phyloP scores from a whole-genome alignment of 1,140 invertebrate genomes.

The Steinernema khuongi region DNA sequence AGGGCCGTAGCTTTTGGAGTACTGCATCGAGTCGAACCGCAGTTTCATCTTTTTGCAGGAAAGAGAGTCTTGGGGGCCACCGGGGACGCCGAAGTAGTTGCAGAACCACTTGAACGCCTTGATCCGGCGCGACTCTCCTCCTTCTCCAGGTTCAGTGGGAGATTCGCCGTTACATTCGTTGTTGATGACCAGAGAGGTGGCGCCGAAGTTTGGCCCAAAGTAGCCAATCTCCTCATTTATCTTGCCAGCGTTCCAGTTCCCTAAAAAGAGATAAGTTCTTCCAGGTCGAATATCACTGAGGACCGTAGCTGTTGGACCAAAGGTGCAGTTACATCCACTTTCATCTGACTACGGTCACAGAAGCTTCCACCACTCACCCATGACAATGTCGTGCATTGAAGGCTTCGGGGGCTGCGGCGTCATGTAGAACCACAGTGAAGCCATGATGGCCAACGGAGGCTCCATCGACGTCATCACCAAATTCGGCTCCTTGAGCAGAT shows the following conservation, averaged over 20 bases:
- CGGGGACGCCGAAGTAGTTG: conserved; percentile 49
- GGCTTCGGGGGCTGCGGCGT: conserved; percentile 58
- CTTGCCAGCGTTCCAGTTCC: conserved; percentile 46
- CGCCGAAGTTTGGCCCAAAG: conserved; percentile 55
- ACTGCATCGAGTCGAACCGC: conserved; percentile 49
- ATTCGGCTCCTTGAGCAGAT: conserved; percentile 51
- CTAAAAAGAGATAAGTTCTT: neutral
- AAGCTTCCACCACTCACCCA: conserved; percentile 42
- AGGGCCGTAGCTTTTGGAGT: conserved; percentile 49
- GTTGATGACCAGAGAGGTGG: conserved; percentile 55
- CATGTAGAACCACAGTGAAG: conserved; percentile 57
- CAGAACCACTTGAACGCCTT: conserved; percentile 58
- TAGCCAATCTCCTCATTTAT: conserved; percentile 47
- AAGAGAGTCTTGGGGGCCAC: conserved; percentile 34
- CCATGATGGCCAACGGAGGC: conserved; percentile 54
- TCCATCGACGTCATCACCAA: conserved; percentile 54
- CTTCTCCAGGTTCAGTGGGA: conserved; percentile 41
- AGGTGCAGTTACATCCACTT: neutral
- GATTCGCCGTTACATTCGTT: conserved; percentile 56
- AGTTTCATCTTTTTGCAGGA: conserved; percentile 44
- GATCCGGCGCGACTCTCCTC: conserved; percentile 52
- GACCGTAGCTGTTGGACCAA: neutral
- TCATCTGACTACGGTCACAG: neutral
- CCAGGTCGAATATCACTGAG: neutral
- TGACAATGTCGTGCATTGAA: conserved; percentile 56